Evolutionary conservation across 2,113 vertebrate genomes (phyloP).

Genomic region (Peromyscus leucopus): DNA sequence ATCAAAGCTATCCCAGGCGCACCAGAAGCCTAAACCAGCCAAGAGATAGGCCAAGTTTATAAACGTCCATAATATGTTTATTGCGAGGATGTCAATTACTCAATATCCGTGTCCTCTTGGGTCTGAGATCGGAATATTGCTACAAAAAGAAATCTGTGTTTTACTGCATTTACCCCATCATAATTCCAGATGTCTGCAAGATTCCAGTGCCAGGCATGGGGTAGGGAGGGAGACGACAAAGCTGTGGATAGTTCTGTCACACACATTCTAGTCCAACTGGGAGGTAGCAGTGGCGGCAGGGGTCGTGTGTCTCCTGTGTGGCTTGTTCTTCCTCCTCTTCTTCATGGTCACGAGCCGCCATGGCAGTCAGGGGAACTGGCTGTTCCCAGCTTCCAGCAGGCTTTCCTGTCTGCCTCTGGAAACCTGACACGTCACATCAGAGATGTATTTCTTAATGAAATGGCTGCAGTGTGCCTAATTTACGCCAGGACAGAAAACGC

Average conservation of each 20-base stretch:
- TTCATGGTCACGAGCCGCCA: slow-evolving; percentile 48
- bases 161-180: slow-evolving; percentile 81
- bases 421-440: slow-evolving; percentile 47
- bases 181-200: slow-evolving; percentile 86
- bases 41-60: slow-evolving; percentile 83
- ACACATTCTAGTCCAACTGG: slow-evolving; percentile 59
- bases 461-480: slow-evolving; percentile 69
- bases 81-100: slow-evolving; percentile 79
- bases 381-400: neutral
- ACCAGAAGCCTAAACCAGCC: slow-evolving; percentile 81
- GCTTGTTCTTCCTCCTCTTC: neutral
- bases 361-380: slow-evolving; percentile 66
- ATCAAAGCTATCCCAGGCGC: slow-evolving; percentile 79
- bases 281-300: neutral
- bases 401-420: slow-evolving; percentile 77
- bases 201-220: slow-evolving; percentile 40
- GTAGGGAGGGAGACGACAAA: slow-evolving; percentile 50
- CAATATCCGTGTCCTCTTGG: slow-evolving; percentile 83
- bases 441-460: slow-evolving; percentile 81
- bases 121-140: slow-evolving; percentile 82
- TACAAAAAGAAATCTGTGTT: slow-evolving; percentile 77
- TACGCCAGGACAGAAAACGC: slow-evolving; percentile 66
- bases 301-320: neutral
- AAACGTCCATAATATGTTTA: slow-evolving; percentile 85
- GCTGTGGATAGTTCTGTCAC: slow-evolving; percentile 77